phyloP scores from a whole-genome alignment of 1,140 invertebrate genomes.

The Callitettix versicolor region DNA sequence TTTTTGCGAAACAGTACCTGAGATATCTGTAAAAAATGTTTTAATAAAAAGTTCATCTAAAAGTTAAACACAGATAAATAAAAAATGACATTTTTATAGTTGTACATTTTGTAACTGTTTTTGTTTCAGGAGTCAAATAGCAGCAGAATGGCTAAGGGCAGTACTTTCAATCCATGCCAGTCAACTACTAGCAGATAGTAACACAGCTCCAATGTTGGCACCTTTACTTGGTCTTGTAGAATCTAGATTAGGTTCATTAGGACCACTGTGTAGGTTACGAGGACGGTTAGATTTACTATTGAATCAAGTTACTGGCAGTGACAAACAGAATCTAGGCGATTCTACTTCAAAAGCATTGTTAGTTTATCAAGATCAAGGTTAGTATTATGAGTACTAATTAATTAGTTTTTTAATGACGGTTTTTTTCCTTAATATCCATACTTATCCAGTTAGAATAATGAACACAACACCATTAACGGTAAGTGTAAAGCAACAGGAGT shows the following conservation, averaged over 20 bases:
- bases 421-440: too few species aligned
- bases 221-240: constrained; percentile 49
- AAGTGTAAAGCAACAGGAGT: too few species aligned
- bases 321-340: constrained; percentile 27
- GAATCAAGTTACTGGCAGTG: constrained; percentile 39
- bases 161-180: constrained; percentile 48
- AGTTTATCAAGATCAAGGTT: constrained; percentile 47
- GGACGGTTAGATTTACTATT: constrained; percentile 46
- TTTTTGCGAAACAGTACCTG: too few species aligned
- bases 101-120: too few species aligned
- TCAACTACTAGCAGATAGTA: constrained; percentile 46
- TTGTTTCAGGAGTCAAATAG: constrained; percentile 45
- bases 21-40: too few species aligned
- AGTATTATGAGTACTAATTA: too few species aligned
- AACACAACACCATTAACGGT: too few species aligned
- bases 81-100: too few species aligned
- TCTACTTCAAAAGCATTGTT: constrained; percentile 34
- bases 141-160: constrained; percentile 46
- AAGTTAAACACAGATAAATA: too few species aligned
- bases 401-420: too few species aligned
- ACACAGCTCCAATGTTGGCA: constrained; percentile 40
- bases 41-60: too few species aligned
- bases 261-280: constrained; percentile 41
- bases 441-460: too few species aligned
- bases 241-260: constrained; percentile 40